These are phyloP conservation scores for Antheraea pernyi DNA, from an alignment of 1,140 invertebrate species.

Conservation along the genomic window DNA sequence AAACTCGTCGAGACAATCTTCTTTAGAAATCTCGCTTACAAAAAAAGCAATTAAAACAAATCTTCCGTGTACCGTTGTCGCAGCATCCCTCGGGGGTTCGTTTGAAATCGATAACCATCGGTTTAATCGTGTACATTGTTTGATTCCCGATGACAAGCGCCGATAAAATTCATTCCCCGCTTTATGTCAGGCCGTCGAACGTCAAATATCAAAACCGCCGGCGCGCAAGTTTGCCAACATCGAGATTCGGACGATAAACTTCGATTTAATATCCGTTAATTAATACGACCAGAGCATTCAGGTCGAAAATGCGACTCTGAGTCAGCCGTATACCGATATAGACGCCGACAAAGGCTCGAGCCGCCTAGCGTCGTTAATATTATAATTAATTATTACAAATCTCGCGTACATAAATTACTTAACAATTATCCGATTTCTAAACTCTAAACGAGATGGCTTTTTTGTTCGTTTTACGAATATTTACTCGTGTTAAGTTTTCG, in stretches of 20 bases:
- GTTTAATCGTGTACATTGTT: slow-evolving; percentile 72
- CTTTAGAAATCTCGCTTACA: slow-evolving; percentile 24
- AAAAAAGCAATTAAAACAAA: slow-evolving; percentile 27
- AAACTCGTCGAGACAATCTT: slow-evolving; percentile 28
- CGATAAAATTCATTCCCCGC: slow-evolving; percentile 56
- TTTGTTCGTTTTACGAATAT: slow-evolving; percentile 25
- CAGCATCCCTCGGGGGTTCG: slow-evolving; percentile 36
- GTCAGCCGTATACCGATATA: slow-evolving; percentile 64
- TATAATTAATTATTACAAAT: slow-evolving; percentile 76
- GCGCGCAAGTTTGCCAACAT: slow-evolving; percentile 68
- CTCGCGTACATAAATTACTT: slow-evolving; percentile 53
- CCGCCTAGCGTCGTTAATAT: slow-evolving; percentile 72
- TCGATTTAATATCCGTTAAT: slow-evolving; percentile 77
- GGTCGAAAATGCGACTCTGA: slow-evolving; percentile 65
- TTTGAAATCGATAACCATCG: slow-evolving; percentile 53
- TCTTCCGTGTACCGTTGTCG: slow-evolving; percentile 30
- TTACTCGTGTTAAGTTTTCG: slow-evolving; percentile 28
- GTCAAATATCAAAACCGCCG: slow-evolving; percentile 59
- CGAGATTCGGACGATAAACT: slow-evolving; percentile 72
- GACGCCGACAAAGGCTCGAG: slow-evolving; percentile 65
- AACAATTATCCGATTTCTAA: slow-evolving; percentile 48
- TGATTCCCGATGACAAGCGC: slow-evolving; percentile 69
- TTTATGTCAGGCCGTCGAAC: slow-evolving; percentile 44
- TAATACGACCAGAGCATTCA: slow-evolving; percentile 72
- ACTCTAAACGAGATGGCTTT: slow-evolving; percentile 22